These are phyloP conservation scores for Sporophila hypoxantha DNA, from an alignment of 2,113 vertebrate species.

Conservation along the genomic window DNA sequence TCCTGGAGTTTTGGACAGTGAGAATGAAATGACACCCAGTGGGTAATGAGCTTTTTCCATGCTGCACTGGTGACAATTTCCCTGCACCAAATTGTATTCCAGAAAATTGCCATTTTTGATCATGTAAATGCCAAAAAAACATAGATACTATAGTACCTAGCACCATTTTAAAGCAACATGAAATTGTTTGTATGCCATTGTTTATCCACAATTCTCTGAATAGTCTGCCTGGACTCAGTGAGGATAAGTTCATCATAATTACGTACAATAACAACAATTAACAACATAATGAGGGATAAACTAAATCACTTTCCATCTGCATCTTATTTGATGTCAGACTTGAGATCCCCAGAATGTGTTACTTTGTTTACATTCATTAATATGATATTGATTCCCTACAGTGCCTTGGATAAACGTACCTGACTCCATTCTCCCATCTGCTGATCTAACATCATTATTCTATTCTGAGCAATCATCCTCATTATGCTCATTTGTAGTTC, in stretches of 20 bases:
- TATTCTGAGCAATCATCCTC: not conserved
- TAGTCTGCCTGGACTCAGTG: not conserved
- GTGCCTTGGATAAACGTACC: conserved; percentile 6
- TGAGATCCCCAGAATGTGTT: not conserved
- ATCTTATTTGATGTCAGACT: not conserved
- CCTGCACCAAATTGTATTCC: not conserved
- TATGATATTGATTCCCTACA: not conserved
- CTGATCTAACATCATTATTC: not conserved
- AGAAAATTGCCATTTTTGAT: not conserved
- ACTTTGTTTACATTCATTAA: not conserved
- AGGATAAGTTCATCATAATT: conserved; percentile 13
- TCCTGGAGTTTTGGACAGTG: not conserved
- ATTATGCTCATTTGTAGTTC: conserved; percentile 27
- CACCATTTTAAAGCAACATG: not conserved
- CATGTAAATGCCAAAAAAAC: not conserved
- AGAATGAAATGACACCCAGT: not conserved
- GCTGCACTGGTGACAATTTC: not conserved
- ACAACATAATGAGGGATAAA: conserved; percentile 13
- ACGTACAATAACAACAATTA: conserved; percentile 41
- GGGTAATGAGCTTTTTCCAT: not conserved
- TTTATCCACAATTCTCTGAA: conserved; percentile 28
- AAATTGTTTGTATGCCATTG: conserved; percentile 8
- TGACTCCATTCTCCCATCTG: conserved; percentile 30
- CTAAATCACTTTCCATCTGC: conserved; percentile 26
- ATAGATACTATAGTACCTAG: not conserved